Percentiles rank a stretch among this genome's conserved stretches.
These are phyloP conservation scores for Clarias laeviceps DNA, from an alignment of 2,797 vertebrate genomes.

Conservation along the genomic window DNA sequence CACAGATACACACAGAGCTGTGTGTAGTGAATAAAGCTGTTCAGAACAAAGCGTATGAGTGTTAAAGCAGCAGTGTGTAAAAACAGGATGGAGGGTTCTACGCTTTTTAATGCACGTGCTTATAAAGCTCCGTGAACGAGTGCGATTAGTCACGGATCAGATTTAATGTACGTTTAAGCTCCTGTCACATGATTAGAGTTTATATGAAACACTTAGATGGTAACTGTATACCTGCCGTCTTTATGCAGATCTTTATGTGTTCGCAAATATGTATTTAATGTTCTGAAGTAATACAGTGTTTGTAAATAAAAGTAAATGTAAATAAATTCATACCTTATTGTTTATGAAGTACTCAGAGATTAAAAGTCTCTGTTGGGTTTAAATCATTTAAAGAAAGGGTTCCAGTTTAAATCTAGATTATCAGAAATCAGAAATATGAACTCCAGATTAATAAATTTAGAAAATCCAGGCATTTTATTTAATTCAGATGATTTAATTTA, in stretches of 20 bases:
- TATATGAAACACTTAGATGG: background rate
- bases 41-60: background rate
- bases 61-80: background rate
- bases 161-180: background rate
- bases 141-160: too few species aligned
- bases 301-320: background rate
- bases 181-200: background rate
- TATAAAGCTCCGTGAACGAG: background rate
- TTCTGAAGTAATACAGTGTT: background rate
- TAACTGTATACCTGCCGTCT: background rate
- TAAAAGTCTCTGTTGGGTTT: background rate
- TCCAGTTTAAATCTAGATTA: too few species aligned
- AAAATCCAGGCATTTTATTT: too few species aligned
- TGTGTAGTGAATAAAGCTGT: constrained; percentile 4
- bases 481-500: too few species aligned
- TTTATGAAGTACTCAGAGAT: background rate
- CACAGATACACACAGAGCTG: background rate
- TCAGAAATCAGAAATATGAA: too few species aligned
- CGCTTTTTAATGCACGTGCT: background rate
- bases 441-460: too few species aligned
- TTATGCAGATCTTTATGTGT: background rate
- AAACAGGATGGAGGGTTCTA: background rate
- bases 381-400: background rate
- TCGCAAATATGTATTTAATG: background rate
- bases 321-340: background rate